These are phyloP conservation scores for Sialia sialis DNA, from an alignment of 2,113 vertebrate species.

Conservation along the genomic window DNA sequence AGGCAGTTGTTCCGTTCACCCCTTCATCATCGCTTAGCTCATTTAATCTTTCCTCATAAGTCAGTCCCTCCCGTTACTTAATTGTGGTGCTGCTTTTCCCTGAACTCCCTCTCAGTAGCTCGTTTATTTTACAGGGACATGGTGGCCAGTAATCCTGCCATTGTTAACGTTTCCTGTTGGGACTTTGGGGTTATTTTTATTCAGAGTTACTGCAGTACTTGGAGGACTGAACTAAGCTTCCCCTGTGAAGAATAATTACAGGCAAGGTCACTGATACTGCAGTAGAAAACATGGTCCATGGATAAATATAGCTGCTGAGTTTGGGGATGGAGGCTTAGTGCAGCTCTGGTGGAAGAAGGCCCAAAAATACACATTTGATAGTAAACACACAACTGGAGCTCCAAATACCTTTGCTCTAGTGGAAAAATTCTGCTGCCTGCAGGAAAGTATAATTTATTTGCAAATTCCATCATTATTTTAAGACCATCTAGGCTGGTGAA, in stretches of 20 bases:
- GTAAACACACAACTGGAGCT: background rate
- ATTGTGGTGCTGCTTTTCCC: slow-evolving; percentile 3
- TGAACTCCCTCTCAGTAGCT: background rate
- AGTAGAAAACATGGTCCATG: background rate
- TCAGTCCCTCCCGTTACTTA: background rate
- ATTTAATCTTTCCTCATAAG: slow-evolving; percentile 12
- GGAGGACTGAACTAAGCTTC: background rate
- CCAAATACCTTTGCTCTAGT: background rate
- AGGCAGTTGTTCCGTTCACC: background rate
- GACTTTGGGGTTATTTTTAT: slow-evolving; percentile 46
- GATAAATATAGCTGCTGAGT: background rate
- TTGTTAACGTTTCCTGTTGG: slow-evolving; percentile 60
- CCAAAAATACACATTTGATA: background rate
- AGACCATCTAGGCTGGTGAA: background rate
- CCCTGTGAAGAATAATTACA: background rate
- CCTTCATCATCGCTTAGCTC: slow-evolving; percentile 10
- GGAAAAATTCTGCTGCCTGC: background rate
- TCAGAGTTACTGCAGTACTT: background rate
- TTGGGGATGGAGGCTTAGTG: background rate
- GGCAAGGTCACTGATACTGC: background rate
- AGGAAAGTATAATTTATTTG: background rate
- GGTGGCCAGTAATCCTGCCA: slow-evolving; percentile 34
- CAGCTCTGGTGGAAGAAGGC: background rate
- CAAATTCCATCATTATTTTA: background rate
- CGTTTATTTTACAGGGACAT: background rate